Conservation (phyloP, 2,797 vertebrate species). For the Lagorchestes hirsutus region DNA sequence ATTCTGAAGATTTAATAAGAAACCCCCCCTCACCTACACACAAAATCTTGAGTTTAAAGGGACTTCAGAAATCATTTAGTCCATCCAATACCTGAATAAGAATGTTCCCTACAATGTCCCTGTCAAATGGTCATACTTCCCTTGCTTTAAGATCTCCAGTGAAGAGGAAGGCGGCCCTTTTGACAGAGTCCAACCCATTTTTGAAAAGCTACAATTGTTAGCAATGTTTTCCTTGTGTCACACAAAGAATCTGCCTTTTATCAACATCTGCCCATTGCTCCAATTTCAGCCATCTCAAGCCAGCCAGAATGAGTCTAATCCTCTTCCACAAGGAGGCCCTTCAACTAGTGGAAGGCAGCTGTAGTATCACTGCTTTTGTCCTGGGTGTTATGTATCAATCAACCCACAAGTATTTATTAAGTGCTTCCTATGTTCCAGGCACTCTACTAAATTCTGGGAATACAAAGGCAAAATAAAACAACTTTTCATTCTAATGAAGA, state of each 20-base stretch:
- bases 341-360: neutral
- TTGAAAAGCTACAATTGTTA: neutral
- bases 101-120: neutral
- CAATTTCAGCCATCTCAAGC: neutral
- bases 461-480: neutral
- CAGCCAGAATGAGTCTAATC: neutral
- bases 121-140: neutral
- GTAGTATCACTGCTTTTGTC: neutral
- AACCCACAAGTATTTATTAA: neutral
- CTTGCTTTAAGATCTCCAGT: neutral
- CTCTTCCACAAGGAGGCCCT: neutral
- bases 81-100: neutral
- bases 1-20: neutral
- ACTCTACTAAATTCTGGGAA: neutral
- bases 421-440: rapidly evolving
- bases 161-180: neutral
- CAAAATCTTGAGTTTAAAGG: neutral
- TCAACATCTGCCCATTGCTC: neutral
- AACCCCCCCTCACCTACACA: too few species aligned
- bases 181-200: neutral
- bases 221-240: neutral
- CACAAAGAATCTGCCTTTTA: neutral
- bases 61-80: neutral
- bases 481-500: neutral
- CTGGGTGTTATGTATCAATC: neutral